These are phyloP conservation scores for Calcarius lapponicus DNA, from an alignment of 2,797 vertebrate species.

Conservation along the genomic window DNA sequence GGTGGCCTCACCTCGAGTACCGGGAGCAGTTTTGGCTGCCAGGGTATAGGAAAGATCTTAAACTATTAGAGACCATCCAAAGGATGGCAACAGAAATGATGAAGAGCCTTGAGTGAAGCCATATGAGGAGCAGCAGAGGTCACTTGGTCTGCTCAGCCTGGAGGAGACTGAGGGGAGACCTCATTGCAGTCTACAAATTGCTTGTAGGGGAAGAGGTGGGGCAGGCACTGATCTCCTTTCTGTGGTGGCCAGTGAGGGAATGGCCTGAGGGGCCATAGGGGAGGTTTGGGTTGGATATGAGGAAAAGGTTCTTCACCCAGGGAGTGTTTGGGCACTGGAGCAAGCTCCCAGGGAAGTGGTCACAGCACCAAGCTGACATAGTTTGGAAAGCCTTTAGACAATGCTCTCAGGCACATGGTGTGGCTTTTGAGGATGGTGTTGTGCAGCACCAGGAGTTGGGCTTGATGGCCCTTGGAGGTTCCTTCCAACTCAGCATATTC, in stretches of 20 bases:
- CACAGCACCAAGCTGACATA: neutral
- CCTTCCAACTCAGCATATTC: neutral
- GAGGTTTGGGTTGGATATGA: neutral
- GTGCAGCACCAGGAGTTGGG: neutral
- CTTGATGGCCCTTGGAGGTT: rapidly evolving
- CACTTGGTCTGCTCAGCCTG: neutral
- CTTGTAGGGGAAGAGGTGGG: rapidly evolving
- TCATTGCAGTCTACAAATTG: neutral
- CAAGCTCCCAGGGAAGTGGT: neutral
- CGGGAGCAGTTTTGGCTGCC: too few relatives aligned
- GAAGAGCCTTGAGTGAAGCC: neutral
- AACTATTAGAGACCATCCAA: neutral
- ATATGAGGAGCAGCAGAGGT: neutral
- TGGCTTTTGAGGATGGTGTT: neutral
- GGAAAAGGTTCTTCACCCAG: neutral
- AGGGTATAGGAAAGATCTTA: too few relatives aligned
- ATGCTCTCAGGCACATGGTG: too few relatives aligned
- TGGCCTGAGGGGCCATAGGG: neutral
- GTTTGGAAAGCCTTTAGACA: rapidly evolving
- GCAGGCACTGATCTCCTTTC: too few relatives aligned
- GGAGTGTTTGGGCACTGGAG: neutral
- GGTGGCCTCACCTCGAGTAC: rapidly evolving
- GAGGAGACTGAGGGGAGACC: neutral
- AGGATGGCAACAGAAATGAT: neutral
- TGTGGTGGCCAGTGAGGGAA: neutral